phyloP scores from a whole-genome alignment of 2,113 vertebrate species.

The Paralichthys olivaceus region DNA sequence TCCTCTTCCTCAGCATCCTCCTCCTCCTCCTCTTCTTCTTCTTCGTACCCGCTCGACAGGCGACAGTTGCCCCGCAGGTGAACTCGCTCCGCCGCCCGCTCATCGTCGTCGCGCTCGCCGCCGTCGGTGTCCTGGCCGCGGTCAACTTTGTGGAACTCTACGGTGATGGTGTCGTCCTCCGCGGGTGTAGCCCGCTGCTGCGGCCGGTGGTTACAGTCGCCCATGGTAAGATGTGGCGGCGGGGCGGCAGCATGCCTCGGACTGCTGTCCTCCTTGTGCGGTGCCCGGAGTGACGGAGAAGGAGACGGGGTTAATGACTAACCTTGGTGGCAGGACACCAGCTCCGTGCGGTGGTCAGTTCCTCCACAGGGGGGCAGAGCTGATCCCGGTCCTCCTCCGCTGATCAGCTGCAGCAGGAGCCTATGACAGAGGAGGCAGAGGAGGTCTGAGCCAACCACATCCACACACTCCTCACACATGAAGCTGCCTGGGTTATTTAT shows the following conservation, averaged over 20 bases:
- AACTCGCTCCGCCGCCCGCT: slow-evolving; percentile 49
- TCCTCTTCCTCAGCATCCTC: slow-evolving; percentile 32
- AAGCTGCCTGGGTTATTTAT: neutral
- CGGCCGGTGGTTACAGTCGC: slow-evolving; percentile 51
- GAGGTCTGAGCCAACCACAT: neutral
- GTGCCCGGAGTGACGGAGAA: slow-evolving; percentile 51
- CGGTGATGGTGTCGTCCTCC: slow-evolving; percentile 61
- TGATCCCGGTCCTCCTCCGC: slow-evolving; percentile 27
- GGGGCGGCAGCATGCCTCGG: slow-evolving; percentile 76
- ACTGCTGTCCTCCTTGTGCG: slow-evolving; percentile 32
- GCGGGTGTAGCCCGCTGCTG: slow-evolving; percentile 52
- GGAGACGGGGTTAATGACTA: slow-evolving; percentile 75
- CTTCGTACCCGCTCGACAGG: neutral
- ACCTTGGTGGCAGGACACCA: slow-evolving; percentile 61
- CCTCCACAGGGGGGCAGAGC: slow-evolving; percentile 71
- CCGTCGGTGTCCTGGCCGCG: slow-evolving; percentile 24
- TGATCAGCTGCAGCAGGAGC: slow-evolving; percentile 57
- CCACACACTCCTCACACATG: neutral
- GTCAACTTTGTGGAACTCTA: slow-evolving; percentile 69
- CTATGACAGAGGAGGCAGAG: neutral
- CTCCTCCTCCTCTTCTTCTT: neutral
- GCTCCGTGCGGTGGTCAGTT: slow-evolving; percentile 50
- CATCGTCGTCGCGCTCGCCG: slow-evolving; percentile 20
- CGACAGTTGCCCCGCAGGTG: slow-evolving; percentile 26
- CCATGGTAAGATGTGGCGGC: slow-evolving; percentile 77